Conservation (phyloP, 2,797 vertebrate genomes). For the Staurois parvus region DNA sequence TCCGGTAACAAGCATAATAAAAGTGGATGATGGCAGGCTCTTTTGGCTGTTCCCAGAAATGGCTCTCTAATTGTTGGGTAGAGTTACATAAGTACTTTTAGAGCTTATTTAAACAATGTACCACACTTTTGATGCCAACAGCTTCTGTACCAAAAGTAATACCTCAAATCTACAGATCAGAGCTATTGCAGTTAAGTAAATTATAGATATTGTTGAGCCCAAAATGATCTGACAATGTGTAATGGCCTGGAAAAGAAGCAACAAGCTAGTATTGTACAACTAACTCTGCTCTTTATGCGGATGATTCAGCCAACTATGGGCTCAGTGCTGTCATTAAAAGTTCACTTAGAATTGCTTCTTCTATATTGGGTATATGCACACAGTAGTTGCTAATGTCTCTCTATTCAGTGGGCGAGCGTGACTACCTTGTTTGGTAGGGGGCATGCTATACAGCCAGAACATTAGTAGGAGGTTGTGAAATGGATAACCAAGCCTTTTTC, state of each 20-base stretch:
- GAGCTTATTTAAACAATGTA: constrained; percentile 14
- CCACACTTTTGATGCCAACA: constrained; percentile 8
- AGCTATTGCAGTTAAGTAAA: not conserved
- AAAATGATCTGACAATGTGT: constrained; percentile 17
- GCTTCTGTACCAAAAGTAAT: constrained; percentile 7
- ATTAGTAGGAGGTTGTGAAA: too few relatives aligned
- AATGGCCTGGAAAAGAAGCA: not conserved
- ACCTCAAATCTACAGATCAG: not conserved
- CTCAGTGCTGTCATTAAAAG: not conserved
- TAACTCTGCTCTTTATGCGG: not conserved
- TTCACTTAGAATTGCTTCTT: not conserved
- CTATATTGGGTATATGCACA: not conserved
- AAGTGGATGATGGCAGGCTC: constrained; percentile 1
- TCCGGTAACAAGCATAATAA: constrained; percentile 33
- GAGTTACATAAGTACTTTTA: constrained; percentile 18
- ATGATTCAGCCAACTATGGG: not conserved
- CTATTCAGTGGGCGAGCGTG: not conserved
- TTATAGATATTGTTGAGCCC: not conserved
- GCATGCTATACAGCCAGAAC: too few relatives aligned
- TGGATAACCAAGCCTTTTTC: too few relatives aligned
- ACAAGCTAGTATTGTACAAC: not conserved
- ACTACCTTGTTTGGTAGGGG: too few relatives aligned
- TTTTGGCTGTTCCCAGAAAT: constrained; percentile 37
- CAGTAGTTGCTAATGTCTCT: not conserved
- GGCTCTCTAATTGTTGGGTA: constrained; percentile 21